These are phyloP conservation scores for Odocoileus virginianus DNA, from an alignment of 2,113 vertebrate genomes.

Conservation along the genomic window DNA sequence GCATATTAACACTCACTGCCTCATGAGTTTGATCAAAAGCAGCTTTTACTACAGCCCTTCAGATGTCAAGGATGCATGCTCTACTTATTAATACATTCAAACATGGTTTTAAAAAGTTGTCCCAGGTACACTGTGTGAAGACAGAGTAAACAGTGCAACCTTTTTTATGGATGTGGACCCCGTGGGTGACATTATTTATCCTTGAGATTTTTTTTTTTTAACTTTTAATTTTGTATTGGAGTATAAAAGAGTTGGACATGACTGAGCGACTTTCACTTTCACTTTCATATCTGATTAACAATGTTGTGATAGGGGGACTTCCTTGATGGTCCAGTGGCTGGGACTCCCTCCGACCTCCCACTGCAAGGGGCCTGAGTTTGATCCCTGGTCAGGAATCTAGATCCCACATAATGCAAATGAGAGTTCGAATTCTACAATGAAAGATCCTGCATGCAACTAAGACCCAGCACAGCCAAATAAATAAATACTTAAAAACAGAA, in stretches of 20 bases:
- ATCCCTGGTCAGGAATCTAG: background rate
- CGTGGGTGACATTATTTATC: background rate
- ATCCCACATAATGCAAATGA: background rate
- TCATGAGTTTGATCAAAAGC: slow-evolving; percentile 15
- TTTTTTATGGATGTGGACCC: background rate
- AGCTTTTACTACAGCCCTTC: background rate
- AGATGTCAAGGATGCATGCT: background rate
- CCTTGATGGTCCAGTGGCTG: background rate
- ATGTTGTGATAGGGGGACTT: background rate
- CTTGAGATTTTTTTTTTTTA: background rate
- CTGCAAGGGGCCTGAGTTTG: background rate
- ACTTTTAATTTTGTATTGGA: background rate
- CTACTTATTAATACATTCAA: background rate
- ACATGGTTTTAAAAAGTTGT: background rate
- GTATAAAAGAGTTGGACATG: background rate
- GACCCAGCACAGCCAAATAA: background rate
- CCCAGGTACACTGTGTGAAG: background rate
- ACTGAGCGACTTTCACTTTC: background rate
- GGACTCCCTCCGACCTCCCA: accelerated
- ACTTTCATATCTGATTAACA: background rate
- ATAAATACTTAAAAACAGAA: background rate
- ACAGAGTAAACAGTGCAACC: background rate
- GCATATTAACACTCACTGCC: background rate
- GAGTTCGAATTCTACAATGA: background rate
- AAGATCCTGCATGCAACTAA: background rate